Evolutionary conservation across 2,888 invertebrate species (phyloP).

Genomic region (Microctonus hyperodae): DNA sequence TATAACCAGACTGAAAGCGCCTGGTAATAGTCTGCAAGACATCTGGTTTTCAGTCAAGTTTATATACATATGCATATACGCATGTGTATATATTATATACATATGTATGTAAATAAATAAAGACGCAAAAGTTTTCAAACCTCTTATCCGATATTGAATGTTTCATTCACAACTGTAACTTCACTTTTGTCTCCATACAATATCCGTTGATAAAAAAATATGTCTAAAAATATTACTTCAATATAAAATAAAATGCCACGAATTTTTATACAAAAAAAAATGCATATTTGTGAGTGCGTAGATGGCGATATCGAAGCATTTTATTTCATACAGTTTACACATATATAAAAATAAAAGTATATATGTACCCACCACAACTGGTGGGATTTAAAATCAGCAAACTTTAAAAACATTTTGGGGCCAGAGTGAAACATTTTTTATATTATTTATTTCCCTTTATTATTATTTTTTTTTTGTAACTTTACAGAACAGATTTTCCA

Average conservation of each 20-base stretch:
- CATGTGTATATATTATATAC: no score
- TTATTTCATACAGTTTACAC: not conserved
- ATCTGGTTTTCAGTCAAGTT: constrained; percentile 27
- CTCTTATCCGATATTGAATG: constrained; percentile 1
- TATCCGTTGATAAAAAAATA: not conserved
- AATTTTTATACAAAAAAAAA: not conserved
- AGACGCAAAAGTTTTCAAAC: constrained; percentile 10
- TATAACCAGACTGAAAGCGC: constrained; percentile 23
- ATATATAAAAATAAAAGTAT: not conserved
- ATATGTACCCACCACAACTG: not conserved
- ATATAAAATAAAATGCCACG: no score
- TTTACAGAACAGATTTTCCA: not conserved
- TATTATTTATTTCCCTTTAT: not conserved
- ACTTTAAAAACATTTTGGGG: not conserved
- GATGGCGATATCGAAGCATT: not conserved
- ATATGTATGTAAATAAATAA: constrained; percentile 1
- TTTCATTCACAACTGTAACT: not conserved
- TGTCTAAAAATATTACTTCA: not conserved
- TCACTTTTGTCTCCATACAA: not conserved
- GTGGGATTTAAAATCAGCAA: not conserved
- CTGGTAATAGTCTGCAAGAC: constrained; percentile 19
- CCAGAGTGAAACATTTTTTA: not conserved
- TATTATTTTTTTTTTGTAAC: not conserved
- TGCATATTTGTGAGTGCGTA: not conserved
- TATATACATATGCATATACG: no score